Conservation (phyloP, 1,140 invertebrate species). For the Drosophila pallidifrons region DNA sequence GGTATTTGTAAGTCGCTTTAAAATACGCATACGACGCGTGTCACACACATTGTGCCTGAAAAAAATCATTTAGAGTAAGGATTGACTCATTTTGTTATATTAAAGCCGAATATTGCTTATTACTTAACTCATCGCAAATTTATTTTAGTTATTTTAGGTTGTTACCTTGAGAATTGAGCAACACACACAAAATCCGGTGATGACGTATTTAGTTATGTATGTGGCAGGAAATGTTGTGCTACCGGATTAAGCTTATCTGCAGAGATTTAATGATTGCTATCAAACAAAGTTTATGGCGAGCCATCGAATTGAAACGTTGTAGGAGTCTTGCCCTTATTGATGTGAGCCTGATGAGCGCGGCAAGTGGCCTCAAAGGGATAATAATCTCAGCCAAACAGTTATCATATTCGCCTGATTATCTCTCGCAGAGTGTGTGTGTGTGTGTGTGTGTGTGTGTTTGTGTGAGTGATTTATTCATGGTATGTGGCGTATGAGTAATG, state of each 20-base stretch:
- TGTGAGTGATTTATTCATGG: neutral
- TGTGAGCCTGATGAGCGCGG: slow-evolving; percentile 14
- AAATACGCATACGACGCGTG: slow-evolving; percentile 12
- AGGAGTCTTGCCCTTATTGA: slow-evolving; percentile 13
- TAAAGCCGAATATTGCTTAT: neutral
- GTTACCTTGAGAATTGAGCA: too few relatives aligned
- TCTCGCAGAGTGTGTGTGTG: neutral
- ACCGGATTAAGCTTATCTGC: slow-evolving; percentile 14
- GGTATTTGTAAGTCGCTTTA: slow-evolving; percentile 6
- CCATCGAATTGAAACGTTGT: slow-evolving; percentile 17
- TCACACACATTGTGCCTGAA: neutral
- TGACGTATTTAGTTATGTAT: slow-evolving; percentile 5
- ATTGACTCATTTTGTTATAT: neutral
- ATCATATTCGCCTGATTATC: slow-evolving; percentile 13
- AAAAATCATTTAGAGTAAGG: neutral
- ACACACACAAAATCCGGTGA: neutral
- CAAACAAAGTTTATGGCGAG: slow-evolving; percentile 18
- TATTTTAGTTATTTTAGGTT: neutral
- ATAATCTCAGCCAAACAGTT: slow-evolving; percentile 18
- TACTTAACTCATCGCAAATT: neutral
- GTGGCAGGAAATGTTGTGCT: neutral
- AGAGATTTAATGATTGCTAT: slow-evolving; percentile 22
- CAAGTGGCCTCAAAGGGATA: slow-evolving; percentile 20
- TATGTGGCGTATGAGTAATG: slow-evolving; percentile 14
- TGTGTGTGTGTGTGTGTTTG: neutral